Evolutionary conservation across 2,888 invertebrate species (phyloP), one percentile per base, ranked within the genome.

Genomic region (Sipha maydis): DNA sequence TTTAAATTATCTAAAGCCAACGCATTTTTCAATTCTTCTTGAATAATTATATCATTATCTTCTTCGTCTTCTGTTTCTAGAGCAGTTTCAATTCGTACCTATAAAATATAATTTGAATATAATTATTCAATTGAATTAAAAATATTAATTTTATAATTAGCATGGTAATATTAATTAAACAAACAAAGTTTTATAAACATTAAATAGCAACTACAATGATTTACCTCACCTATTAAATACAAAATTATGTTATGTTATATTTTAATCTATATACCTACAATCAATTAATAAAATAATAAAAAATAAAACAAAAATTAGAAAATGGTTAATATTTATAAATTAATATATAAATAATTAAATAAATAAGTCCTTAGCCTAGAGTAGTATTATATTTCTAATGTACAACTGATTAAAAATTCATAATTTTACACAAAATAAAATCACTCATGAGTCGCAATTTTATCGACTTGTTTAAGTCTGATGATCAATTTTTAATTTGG

Each of bases 51-150:
- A 41, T 95, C 95, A 91, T 94, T 95, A 79, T 93, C 93, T 90
- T 95, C 95, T 91, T 96, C 93, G 90, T 93, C 93, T 92, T 94
- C 97, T 91, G 97, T 97, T 31, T 96, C 96, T 90, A 95, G 93
- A 83, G 95, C 95, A 90, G 95, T 93, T 92, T 96, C 95, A 84
- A 97, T 93, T 92, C 96, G 96, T 91, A 95, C 95, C 95, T 96
- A 92, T 89, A 91, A 91, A 48, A 48, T 8, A 41, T 7, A 41
- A 41, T 9, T 41, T 5, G 8, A 5, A 41, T 41, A 41, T 41
- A 41, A 8, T 8, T 41, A 9, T 48, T 14, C 0, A 48, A 14
- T 48, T 48, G 48, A 11, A 48, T 14, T 41, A 41, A 41, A 5
- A 41, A 41, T 41, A 41, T 41, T 41, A 41, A 41, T 11, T 41